Evolutionary conservation across 2,888 invertebrate species (phyloP).

Genomic region (Pyrocoelia pectoralis): DNA sequence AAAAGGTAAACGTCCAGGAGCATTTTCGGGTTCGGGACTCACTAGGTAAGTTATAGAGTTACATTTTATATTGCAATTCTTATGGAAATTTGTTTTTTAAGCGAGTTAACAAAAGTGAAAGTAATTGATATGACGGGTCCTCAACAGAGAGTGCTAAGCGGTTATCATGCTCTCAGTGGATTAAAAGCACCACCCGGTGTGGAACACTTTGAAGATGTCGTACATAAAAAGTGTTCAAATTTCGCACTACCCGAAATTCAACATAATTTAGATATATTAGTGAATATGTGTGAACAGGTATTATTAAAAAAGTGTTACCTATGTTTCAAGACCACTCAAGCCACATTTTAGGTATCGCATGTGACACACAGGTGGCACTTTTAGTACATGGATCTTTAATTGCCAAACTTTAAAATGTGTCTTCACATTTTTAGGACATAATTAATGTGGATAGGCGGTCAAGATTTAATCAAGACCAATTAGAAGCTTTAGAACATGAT

Average conservation of each 20-base stretch:
- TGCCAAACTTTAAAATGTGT: constrained; percentile 1
- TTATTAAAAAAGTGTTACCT: constrained; percentile 14
- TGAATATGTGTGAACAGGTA: constrained; percentile 92
- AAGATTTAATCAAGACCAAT: constrained; percentile 79
- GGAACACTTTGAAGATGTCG: constrained; percentile 70
- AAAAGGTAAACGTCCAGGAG: constrained; percentile 75
- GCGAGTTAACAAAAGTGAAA: constrained; percentile 85
- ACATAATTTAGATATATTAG: constrained; percentile 90
- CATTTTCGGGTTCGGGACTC: constrained; percentile 52
- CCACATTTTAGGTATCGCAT: constrained; percentile 13
- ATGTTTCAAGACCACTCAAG: constrained; percentile 9
- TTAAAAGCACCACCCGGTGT: constrained; percentile 65
- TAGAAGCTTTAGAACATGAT: constrained; percentile 82
- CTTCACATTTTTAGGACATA: constrained; percentile 70
- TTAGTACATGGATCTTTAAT: constrained; percentile 7
- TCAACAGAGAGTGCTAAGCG: constrained; percentile 89
- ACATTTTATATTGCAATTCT: no score
- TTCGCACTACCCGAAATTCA: constrained; percentile 88
- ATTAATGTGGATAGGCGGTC: constrained; percentile 83
- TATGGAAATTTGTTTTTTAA: constrained; percentile 47
- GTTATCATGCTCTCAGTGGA: constrained; percentile 90
- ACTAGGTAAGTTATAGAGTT: constrained; percentile 53
- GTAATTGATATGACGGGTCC: constrained; percentile 99
- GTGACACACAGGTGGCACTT: constrained; percentile 13
- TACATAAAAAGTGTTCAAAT: constrained; percentile 69